Base-by-base conservation (phyloP, 2,888 invertebrate species). In the Pycnomerus fuliginosus region DNA sequence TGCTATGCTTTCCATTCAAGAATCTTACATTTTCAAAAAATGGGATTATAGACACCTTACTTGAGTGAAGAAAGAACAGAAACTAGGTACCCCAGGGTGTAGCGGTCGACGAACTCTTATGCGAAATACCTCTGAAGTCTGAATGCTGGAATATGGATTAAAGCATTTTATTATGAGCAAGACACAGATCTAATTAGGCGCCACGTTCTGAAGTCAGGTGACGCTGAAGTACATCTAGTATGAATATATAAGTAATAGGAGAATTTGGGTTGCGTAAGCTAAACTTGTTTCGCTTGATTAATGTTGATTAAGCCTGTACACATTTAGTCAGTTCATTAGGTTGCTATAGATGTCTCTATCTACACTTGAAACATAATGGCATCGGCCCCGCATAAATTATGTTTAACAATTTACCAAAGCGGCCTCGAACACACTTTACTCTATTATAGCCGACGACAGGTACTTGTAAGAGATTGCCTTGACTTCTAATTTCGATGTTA, bases 311-410 rank as follows among this genome's bases (percentile, higher is more conserved):
- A 52, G 48, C 41, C 37, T 31, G 48, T 46, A 45, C 44, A 55
- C 57, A 55, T 55, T 53, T 53, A 49, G 52, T 49, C 55, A 53
- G 60, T 61, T 61, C 59, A 61, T 58, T 61, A 60, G 52, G 52
- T 53, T 28, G 43, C 53, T 51, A 49, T 55, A 44, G 53, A 60
- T 56, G 56, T 57, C 55, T 51, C 53, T n/a, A n/a, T n/a, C n/a
- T 54, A 40, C 45, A 38, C 36, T 40, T 41, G 47, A 49, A 43
- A 32, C 51, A 51, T 58, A 56, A 56, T 55, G 52, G 57, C 48
- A 40, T 37, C 42, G 44, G 30, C 48, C 36, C 38, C 51, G 52
- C 57, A 58, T 58, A 57, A 56, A 53, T 56, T 53, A 52, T 44
- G 50, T 53, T 48, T 51, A 53, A 46, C 53, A 51, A 53, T 53